Base-by-base conservation (phyloP, 2,797 vertebrate species). In the Sorex maritimensis region DNA sequence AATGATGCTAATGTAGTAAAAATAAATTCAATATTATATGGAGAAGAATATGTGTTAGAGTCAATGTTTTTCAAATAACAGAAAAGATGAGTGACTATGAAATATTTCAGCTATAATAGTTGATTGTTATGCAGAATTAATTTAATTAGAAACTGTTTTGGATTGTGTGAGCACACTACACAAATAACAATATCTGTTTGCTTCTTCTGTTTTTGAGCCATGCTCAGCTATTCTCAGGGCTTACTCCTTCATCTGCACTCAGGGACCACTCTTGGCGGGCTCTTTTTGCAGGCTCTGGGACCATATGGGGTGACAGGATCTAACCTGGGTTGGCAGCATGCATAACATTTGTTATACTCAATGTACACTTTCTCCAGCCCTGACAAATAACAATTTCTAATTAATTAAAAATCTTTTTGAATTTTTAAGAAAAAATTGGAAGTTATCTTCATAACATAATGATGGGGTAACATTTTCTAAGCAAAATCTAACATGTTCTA, bases 81-180 rank as follows among this genome's bases (percentile, higher is more conserved):
- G 55, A 58, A 58, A 12, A 55, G 1, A 55, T 12, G 55, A 58
- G 2, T 9, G 1, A 58, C 12, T 71, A 28, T 58, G 17, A 83
- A 84, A 88, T 34, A 30, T 1, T 41, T 79, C 8, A 86, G 68
- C 28, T 71, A 8, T n/a, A 34, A 11, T 19, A 63, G 58, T 63
- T 94, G 14, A 81, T 81, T 79, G 69, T 74, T 17, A 46, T 80
- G 38, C 34, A n/a, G n/a, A 81, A 86, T 85, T 38, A 83, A 73
- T 80, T 89, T 75, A 81, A 44, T 52, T 79, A 71, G 34, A 90
- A 73, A 26, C 15, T 30, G 68, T 24, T n/a, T 65, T 13, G 87
- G 2, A 19, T 61, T 21, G 6, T 61, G 17, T 61, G 21, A 21
- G 17, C 52, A 58, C 17, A 4, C 55, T 2, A 28, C 3, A 68